These are phyloP conservation scores for Coptodon rendalli DNA, from an alignment of 2,113 vertebrate genomes.

Conservation along the genomic window DNA sequence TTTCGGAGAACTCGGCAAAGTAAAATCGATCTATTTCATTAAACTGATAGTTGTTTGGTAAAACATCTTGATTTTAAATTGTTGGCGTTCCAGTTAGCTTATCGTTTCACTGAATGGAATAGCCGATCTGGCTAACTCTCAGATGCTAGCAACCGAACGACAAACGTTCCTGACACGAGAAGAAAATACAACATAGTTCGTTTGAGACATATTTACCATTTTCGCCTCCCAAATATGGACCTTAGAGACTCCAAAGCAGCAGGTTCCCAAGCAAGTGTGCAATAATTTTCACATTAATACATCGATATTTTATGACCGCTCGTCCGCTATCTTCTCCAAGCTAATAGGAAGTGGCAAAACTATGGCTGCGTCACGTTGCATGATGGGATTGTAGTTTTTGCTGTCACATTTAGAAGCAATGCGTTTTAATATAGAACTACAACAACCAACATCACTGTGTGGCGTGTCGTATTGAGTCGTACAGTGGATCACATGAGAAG, in stretches of 20 bases:
- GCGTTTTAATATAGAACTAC: constrained; percentile 20
- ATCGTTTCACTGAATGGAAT: constrained; percentile 8
- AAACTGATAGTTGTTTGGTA: background rate
- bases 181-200: background rate
- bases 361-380: background rate
- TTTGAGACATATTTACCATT: constrained; percentile 57
- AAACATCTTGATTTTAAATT: background rate
- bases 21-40: background rate
- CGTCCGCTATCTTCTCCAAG: constrained; percentile 48
- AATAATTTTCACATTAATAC: constrained; percentile 32
- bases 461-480: background rate
- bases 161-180: background rate
- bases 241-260: background rate
- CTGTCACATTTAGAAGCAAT: rapidly evolving
- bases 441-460: constrained; percentile 32
- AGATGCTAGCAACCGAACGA: background rate
- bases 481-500: constrained; percentile 46
- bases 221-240: constrained; percentile 10
- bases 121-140: background rate
- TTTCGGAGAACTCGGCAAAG: background rate
- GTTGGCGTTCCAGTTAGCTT: background rate
- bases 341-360: constrained; percentile 42
- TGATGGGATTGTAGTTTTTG: constrained; percentile 53
- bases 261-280: background rate
- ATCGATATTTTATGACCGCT: constrained; percentile 37